Conservation (phyloP, 2,888 invertebrate species). For the Pristionchus mayeri region DNA sequence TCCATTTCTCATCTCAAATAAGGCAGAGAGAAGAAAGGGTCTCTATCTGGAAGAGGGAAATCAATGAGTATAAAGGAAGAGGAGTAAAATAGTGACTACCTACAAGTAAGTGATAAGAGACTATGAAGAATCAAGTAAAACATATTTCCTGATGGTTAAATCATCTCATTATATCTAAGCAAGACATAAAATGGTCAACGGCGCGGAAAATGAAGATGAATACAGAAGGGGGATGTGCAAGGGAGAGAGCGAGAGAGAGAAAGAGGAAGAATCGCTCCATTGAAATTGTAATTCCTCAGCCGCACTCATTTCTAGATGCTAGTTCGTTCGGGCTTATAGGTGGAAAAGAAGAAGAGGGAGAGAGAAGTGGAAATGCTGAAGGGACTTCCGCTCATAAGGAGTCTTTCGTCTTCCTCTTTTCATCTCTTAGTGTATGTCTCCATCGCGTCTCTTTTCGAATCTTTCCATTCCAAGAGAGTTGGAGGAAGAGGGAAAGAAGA, state of each 20-base stretch:
- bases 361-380: not conserved
- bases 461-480: not conserved
- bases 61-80: not conserved
- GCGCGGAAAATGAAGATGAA: not conserved
- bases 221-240: conserved; percentile 4
- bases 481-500: not conserved
- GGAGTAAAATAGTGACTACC: not conserved
- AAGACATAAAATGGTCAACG: too few species aligned
- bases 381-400: not conserved
- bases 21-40: conserved; percentile 11
- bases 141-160: too few species aligned
- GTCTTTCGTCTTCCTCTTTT: not conserved
- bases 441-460: not conserved
- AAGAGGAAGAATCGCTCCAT: too few species aligned
- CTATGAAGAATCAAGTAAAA: too few species aligned
- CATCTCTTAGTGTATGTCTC: not conserved
- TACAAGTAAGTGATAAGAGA: not conserved
- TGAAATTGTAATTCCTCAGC: too few species aligned
- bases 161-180: too few species aligned
- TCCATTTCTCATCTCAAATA: conserved; percentile 1
- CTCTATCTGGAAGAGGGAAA: not conserved
- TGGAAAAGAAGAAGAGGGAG: not conserved
- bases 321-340: too few species aligned
- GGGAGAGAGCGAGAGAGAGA: not conserved
- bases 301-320: too few species aligned